Base-by-base conservation (phyloP, 2,888 invertebrate species). In the Muscina levida region DNA sequence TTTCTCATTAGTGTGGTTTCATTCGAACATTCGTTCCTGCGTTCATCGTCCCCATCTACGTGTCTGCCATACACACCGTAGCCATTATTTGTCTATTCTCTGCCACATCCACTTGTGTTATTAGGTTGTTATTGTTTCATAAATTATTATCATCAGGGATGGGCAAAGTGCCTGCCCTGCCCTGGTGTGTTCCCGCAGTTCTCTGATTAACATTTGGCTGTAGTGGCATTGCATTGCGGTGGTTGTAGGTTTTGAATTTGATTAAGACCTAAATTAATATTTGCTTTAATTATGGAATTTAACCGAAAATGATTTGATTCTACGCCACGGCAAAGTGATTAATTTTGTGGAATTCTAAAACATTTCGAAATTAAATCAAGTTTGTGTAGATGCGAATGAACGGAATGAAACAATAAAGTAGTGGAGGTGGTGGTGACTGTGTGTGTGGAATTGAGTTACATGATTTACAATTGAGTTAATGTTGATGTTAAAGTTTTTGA, bases 51-150 rank as follows among this genome's bases (percentile, higher is more conserved):
- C 51, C 10, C 15, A n/a, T 6, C 6, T 10, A 5, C 17, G n/a
- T 10, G 51, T 10, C 17, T 19, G 10, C 19, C 19, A 19, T 8
- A 22, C 24, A 65, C 24, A 44, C 42, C 39, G 37, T 37, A 4
- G 31, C 22, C 39, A 22, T 56, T 56, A 68, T 68, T 24, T 56
- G 53, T 56, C 53, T 56, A 56, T 56, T 68, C 56, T 17, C 15
- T 17, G 24, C 44, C n/a, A 10, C 24, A 22, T 22, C 68, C 42
- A 56, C 42, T 68, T 42, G 53, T 24, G 42, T 56, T 56, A 68
- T 68, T 68, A 53, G n/a, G 42, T 56, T 68, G 68, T 68, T 68
- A 53, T 68, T 56, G 68, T 68, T 68, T 56, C 68, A 68, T 68
- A 68, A 68, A 68, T 68, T 68, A 56, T 68, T 56, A 68, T 56